A percentile compares a stretch with the other conserved stretches of the same genome.
These are phyloP conservation scores for Himantopus leucocephalus DNA, from an alignment of 2,113 vertebrate species.

Conservation along the genomic window DNA sequence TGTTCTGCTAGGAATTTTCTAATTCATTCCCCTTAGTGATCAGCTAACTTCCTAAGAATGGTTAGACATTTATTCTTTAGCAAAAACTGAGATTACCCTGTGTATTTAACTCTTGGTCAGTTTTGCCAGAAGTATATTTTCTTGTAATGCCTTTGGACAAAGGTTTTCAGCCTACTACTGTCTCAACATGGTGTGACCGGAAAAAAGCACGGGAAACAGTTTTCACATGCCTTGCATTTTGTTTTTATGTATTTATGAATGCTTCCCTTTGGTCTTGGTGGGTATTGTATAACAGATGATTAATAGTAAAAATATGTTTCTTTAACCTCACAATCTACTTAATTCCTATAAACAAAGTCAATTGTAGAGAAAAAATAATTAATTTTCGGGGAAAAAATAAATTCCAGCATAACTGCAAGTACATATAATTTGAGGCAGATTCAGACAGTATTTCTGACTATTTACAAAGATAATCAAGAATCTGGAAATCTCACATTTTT, in stretches of 20 bases:
- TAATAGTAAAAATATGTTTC: neutral
- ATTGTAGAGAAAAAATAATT: neutral
- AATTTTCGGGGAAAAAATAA: neutral
- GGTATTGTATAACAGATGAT: neutral
- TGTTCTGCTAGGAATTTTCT: neutral
- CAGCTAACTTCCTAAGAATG: neutral
- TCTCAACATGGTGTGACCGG: neutral
- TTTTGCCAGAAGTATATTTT: neutral
- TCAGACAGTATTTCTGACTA: neutral
- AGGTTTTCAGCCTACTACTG: neutral
- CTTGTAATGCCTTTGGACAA: neutral
- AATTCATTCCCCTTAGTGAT: neutral
- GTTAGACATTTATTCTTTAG: neutral
- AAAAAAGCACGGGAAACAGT: neutral
- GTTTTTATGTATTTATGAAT: neutral
- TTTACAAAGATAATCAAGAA: neutral
- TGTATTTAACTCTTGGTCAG: neutral
- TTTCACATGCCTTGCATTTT: neutral
- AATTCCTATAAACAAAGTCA: neutral
- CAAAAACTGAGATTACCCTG: rapidly evolving
- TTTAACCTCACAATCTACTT: neutral
- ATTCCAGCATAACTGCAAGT: neutral
- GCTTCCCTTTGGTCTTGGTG: neutral
- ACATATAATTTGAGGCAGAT: neutral
- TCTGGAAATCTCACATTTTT: neutral